Evolutionary conservation across 2,888 invertebrate species (phyloP).

Genomic region (Rhopalosiphum nymphaeae): DNA sequence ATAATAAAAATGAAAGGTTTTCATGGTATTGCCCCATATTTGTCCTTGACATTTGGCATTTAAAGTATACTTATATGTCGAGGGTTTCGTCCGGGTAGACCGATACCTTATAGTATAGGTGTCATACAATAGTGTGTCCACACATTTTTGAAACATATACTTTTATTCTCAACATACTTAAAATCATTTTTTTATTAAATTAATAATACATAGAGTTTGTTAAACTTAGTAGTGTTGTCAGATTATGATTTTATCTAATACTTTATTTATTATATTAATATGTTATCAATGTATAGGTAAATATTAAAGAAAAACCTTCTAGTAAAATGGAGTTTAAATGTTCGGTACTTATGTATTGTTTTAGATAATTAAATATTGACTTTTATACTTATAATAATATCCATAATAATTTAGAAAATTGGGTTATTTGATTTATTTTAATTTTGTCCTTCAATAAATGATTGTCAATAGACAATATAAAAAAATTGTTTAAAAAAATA

Average conservation of each 20-base stretch:
- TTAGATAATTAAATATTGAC: neutral
- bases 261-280: neutral
- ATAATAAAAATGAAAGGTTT: constrained; percentile 1
- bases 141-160: neutral
- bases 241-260: neutral
- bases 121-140: neutral
- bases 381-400: neutral
- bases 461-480: neutral
- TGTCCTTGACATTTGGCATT: constrained; percentile 48
- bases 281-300: neutral
- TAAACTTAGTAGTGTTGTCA: neutral
- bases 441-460: neutral
- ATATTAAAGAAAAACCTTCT: neutral
- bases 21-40: neutral
- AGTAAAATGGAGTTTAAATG: neutral
- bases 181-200: neutral
- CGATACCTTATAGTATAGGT: neutral
- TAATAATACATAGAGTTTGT: neutral
- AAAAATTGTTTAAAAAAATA: neutral
- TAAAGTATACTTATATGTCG: neutral
- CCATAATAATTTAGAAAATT: neutral
- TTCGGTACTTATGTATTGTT: neutral
- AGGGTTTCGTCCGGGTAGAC: neutral
- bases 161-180: neutral
- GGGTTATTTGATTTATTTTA: neutral